Percentiles rank a stretch among this genome's conserved stretches.
Evolutionary conservation across 2,888 invertebrate genomes (phyloP).

Genomic region (Eurytoma californica): DNA sequence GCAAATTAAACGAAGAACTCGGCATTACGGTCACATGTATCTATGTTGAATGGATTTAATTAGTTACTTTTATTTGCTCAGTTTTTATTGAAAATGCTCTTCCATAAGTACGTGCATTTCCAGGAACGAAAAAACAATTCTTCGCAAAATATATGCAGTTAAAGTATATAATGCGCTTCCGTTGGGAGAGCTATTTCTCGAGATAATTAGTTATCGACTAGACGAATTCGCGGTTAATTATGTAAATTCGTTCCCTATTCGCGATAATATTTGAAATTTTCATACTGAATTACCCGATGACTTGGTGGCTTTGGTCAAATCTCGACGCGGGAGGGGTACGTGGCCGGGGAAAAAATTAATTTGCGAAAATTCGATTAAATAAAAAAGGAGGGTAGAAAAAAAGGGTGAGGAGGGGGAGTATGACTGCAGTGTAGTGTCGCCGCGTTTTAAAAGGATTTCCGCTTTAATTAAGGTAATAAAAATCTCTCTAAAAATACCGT

Average conservation of each 20-base stretch:
- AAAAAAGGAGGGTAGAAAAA: conserved; percentile 45
- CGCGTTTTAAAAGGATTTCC: conserved; percentile 52
- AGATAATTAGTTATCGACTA: no score
- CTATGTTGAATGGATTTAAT: no score
- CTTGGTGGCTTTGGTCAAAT: conserved; percentile 31
- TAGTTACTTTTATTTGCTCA: no score
- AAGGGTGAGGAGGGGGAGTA: conserved; percentile 1
- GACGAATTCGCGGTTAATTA: no score
- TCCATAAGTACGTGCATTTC: no score
- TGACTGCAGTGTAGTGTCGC: conserved; percentile 24
- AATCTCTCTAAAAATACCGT: conserved; percentile 40
- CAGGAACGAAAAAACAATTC: no score
- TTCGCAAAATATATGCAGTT: background rate
- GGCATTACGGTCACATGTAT: no score
- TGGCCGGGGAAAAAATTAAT: conserved; percentile 46
- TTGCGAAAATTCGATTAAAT: conserved; percentile 52
- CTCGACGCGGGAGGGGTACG: conserved; percentile 28
- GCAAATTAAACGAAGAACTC: no score
- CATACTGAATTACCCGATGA: conserved; percentile 21
- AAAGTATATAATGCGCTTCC: background rate
- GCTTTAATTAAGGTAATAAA: conserved; percentile 54
- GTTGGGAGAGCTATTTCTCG: background rate
- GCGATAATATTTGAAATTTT: conserved; percentile 20
- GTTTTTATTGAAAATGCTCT: no score
- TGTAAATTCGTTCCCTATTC: background rate